Conservation (phyloP, 2,113 vertebrate species). For the Hydrochoerus hydrochaeris region DNA sequence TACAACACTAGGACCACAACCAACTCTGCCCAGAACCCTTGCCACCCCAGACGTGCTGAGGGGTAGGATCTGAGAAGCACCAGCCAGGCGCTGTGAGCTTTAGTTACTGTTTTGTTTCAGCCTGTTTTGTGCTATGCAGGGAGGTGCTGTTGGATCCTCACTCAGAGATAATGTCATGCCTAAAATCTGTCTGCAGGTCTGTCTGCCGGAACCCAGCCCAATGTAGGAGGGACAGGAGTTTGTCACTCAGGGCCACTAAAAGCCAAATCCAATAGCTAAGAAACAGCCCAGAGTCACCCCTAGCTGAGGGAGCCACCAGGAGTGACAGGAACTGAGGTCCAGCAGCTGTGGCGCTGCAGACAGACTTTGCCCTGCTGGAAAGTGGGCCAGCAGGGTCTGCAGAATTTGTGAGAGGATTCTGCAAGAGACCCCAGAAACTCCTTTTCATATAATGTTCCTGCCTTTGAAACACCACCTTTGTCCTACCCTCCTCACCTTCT, state of each 20-base stretch:
- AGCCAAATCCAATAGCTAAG: background rate
- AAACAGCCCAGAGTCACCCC: background rate
- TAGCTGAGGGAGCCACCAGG: background rate
- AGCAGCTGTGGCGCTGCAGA: fast-evolving
- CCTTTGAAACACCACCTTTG: background rate
- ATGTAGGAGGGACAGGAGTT: background rate
- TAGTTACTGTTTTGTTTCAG: fast-evolving
- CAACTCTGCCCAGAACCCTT: background rate
- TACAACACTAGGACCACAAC: fast-evolving
- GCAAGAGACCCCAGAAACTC: background rate
- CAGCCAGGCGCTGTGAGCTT: fast-evolving
- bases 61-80: background rate
- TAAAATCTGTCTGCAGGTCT: background rate
- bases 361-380: background rate
- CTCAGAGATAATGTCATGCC: background rate
- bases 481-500: background rate
- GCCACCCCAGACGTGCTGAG: background rate
- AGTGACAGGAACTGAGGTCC: fast-evolving
- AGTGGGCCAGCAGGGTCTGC: background rate
- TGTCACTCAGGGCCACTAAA: background rate
- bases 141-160: background rate
- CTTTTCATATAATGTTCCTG: background rate
- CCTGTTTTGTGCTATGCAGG: fast-evolving
- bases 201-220: background rate
- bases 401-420: background rate